Conservation (phyloP, 1,140 invertebrate genomes). For the Protaetia brevitarsis region DNA sequence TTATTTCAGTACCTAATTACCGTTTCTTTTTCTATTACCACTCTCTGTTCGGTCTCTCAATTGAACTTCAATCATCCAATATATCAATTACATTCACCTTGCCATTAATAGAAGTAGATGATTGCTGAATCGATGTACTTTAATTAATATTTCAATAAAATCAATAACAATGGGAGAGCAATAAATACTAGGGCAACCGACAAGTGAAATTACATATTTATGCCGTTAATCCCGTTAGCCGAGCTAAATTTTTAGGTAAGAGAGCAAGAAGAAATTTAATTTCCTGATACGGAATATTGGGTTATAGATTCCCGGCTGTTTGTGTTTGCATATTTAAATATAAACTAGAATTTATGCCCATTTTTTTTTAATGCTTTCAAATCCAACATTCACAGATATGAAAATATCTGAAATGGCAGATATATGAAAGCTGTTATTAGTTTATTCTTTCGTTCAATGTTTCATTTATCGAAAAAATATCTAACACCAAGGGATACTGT, state of each 20-base stretch:
- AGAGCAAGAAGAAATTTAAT: background rate
- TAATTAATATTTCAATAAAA: constrained; percentile 18
- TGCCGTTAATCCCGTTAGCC: background rate
- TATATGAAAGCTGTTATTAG: too few species aligned
- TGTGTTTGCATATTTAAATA: background rate
- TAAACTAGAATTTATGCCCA: background rate
- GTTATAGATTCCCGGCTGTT: too few species aligned
- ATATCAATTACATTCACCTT: constrained; percentile 13
- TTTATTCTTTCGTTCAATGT: too few species aligned
- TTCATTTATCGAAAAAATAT: too few species aligned
- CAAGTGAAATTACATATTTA: constrained; percentile 4
- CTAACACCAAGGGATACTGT: too few species aligned
- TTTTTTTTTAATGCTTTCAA: background rate
- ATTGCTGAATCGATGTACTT: background rate
- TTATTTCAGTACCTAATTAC: background rate
- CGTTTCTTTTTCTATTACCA: background rate
- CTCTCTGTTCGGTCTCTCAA: background rate
- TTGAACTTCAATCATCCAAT: background rate
- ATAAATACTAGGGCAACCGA: background rate
- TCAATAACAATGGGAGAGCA: background rate
- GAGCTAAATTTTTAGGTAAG: background rate
- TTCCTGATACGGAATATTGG: background rate
- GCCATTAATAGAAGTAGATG: background rate
- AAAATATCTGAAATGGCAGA: too few species aligned
- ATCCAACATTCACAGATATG: too few species aligned